A percentile compares a stretch with the other conserved stretches of the same genome.
Evolutionary conservation across 2,888 invertebrate species (phyloP).

Genomic region (Tholera decimalis): DNA sequence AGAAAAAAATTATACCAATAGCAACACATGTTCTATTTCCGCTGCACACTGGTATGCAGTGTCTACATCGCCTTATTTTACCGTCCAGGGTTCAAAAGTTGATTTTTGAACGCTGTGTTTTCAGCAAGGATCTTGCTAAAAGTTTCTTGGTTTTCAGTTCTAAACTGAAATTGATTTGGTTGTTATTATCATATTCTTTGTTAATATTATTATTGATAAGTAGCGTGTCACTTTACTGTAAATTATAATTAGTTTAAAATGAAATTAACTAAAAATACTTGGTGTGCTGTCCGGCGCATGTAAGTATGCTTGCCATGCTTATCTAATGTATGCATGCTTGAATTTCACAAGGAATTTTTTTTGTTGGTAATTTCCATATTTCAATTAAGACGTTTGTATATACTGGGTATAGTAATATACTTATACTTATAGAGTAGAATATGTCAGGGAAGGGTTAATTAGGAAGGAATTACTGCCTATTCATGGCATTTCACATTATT

Average conservation of each 20-base stretch:
- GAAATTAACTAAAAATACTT: conserved; percentile 25
- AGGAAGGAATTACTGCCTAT: too few species aligned
- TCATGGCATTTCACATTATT: too few species aligned
- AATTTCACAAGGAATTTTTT: background rate
- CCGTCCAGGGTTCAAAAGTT: conserved; percentile 40
- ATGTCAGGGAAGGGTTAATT: too few species aligned
- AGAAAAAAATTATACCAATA: too few species aligned
- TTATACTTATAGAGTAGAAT: too few species aligned
- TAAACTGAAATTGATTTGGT: background rate
- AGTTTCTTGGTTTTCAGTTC: too few species aligned
- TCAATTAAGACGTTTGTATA: too few species aligned
- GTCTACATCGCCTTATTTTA: conserved; percentile 38
- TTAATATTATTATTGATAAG: background rate
- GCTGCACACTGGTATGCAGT: conserved; percentile 9
- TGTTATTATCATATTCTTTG: background rate
- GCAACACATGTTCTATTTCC: conserved; percentile 30
- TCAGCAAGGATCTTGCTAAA: too few species aligned
- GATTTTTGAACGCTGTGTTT: conserved; percentile 19
- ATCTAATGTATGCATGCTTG: background rate
- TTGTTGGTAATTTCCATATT: background rate
- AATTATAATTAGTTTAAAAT: background rate
- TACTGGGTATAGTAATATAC: too few species aligned
- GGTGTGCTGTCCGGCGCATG: conserved; percentile 31
- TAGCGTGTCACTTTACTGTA: background rate
- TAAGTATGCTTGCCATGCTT: conserved; percentile 10